phyloP scores from a whole-genome alignment of 2,797 vertebrate species.

The Typhlichthys subterraneus region DNA sequence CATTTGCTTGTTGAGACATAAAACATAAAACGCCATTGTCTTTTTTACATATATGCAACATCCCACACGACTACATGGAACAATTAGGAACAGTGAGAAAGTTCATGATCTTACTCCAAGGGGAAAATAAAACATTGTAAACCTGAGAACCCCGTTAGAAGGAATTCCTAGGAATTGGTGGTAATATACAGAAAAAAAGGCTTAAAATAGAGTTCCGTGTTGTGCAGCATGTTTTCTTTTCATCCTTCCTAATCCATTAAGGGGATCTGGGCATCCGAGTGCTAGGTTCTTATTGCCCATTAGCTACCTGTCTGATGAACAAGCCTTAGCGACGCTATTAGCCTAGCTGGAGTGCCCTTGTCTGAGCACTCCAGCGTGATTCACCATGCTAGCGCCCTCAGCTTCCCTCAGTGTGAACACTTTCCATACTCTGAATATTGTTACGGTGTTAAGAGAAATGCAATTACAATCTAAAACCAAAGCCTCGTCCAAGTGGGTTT shows the following conservation, averaged over 20 bases:
- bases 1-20: slow-evolving; percentile 49
- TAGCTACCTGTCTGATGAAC: slow-evolving; percentile 53
- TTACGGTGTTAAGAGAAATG: slow-evolving; percentile 32
- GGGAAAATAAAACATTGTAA: slow-evolving; percentile 24
- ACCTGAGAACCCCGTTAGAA: slow-evolving; percentile 50
- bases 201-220: slow-evolving; percentile 48
- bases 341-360: slow-evolving; percentile 31
- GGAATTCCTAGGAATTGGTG: slow-evolving; percentile 26
- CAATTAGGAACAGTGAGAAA: slow-evolving; percentile 24
- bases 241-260: slow-evolving; percentile 35
- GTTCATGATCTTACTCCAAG: slow-evolving; percentile 19
- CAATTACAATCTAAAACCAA: slow-evolving; percentile 30
- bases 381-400: slow-evolving; percentile 2
- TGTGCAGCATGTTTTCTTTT: slow-evolving; percentile 53
- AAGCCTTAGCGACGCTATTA: slow-evolving; percentile 37
- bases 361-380: slow-evolving; percentile 30
- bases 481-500: slow-evolving; percentile 29
- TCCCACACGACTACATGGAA: slow-evolving; percentile 23
- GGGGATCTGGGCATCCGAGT: slow-evolving; percentile 27
- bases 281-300: slow-evolving; percentile 43
- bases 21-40: slow-evolving; percentile 47
- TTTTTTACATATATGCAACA: slow-evolving; percentile 56
- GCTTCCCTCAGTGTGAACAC: slow-evolving; percentile 25
- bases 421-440: slow-evolving; percentile 31
- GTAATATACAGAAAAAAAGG: slow-evolving; percentile 33